These are phyloP conservation scores for Aphaenogaster floridana DNA, from an alignment of 1,140 invertebrate genomes.

Conservation along the genomic window DNA sequence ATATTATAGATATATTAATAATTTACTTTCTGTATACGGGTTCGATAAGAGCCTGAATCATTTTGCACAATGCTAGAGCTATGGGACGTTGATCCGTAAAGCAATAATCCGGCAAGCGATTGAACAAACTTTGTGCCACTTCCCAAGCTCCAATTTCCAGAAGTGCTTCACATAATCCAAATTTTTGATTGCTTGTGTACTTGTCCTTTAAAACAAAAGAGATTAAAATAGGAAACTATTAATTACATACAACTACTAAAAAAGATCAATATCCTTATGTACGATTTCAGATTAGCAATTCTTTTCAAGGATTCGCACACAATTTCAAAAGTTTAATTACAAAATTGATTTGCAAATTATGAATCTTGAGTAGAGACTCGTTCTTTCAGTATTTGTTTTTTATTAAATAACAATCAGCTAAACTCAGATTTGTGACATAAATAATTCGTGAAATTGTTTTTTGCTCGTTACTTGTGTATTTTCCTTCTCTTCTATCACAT, in stretches of 20 bases:
- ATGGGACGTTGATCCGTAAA: constrained; percentile 93
- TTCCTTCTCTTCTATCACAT: constrained; percentile 92
- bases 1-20: not conserved
- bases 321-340: constrained; percentile 11
- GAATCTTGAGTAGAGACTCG: not conserved
- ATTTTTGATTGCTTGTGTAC: constrained; percentile 96
- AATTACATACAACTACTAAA: constrained; percentile 4
- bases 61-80: constrained; percentile 91
- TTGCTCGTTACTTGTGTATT: constrained; percentile 85
- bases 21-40: constrained; percentile 94
- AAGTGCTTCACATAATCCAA: constrained; percentile 96
- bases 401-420: not conserved
- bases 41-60: constrained; percentile 95
- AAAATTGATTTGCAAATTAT: not conserved
- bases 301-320: not conserved
- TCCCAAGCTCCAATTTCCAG: constrained; percentile 96
- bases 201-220: constrained; percentile 86
- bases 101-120: constrained; percentile 93
- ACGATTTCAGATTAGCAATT: not conserved
- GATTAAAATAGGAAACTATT: constrained; percentile 35
- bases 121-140: constrained; percentile 93
- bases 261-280: not conserved
- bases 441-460: constrained; percentile 70
- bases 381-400: not conserved
- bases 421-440: not conserved